Evolutionary conservation across 2,113 vertebrate genomes (phyloP).

Genomic region (Elaphurus davidianus): DNA sequence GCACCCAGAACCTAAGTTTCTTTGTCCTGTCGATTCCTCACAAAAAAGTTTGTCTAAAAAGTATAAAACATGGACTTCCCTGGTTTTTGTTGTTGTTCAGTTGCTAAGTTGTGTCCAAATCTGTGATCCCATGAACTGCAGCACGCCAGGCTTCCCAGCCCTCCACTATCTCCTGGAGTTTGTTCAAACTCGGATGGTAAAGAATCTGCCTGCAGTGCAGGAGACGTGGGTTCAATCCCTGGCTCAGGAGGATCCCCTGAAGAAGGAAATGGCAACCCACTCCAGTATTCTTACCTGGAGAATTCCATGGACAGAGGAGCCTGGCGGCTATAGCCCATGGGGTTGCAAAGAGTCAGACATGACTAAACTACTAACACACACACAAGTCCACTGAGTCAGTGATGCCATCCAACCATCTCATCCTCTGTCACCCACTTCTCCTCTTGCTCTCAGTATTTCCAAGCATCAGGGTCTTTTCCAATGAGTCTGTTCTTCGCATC

Average conservation of each 20-base stretch:
- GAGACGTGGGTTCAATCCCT: neutral
- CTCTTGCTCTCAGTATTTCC: neutral
- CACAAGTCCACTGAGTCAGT: neutral
- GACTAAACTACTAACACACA: neutral
- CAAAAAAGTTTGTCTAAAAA: neutral
- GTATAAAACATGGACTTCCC: neutral
- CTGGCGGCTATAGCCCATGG: neutral
- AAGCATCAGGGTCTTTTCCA: neutral
- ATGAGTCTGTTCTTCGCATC: neutral
- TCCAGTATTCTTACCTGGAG: neutral
- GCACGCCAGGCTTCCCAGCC: neutral
- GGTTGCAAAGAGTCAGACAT: neutral
- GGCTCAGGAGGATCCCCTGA: neutral
- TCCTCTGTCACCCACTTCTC: neutral
- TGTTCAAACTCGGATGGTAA: neutral
- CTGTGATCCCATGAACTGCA: neutral
- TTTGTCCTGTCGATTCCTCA: neutral
- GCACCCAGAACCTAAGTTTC: neutral
- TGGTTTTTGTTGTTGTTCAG: neutral
- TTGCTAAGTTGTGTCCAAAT: neutral
- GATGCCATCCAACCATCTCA: neutral
- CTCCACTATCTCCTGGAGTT: neutral
- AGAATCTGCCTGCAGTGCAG: neutral
- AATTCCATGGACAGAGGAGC: neutral
- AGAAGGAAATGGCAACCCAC: neutral